phyloP scores from a whole-genome alignment of 2,888 invertebrate genomes.

The Eilema depressum region DNA sequence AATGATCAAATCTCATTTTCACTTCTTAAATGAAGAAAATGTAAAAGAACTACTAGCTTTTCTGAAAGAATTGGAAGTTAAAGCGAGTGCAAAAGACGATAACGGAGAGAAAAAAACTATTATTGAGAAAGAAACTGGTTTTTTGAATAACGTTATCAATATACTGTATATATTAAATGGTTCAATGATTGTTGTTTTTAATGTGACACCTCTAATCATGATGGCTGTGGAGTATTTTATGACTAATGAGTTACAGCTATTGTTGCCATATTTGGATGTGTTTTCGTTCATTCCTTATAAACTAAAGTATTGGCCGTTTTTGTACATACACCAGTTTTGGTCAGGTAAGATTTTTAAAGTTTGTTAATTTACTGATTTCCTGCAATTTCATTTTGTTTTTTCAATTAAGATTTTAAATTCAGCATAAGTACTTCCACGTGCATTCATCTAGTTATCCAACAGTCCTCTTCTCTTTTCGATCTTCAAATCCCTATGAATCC shows the following conservation, averaged over 20 bases:
- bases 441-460: too few species aligned
- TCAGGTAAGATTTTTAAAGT: constrained; percentile 49
- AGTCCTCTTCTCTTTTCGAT: too few species aligned
- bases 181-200: constrained; percentile 57
- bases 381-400: too few species aligned
- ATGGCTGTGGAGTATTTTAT: constrained; percentile 57
- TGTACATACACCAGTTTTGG: constrained; percentile 63
- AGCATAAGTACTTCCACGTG: too few species aligned
- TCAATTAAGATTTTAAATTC: too few species aligned
- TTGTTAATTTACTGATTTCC: neutral
- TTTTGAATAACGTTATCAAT: constrained; percentile 53
- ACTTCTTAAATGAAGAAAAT: constrained; percentile 43
- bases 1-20: constrained; percentile 50
- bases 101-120: constrained; percentile 42
- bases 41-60: constrained; percentile 42
- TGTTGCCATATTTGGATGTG: constrained; percentile 61
- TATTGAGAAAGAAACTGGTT: constrained; percentile 44
- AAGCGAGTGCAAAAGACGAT: constrained; percentile 33
- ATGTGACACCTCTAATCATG: constrained; percentile 55
- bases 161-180: constrained; percentile 53
- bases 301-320: constrained; percentile 58
- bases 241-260: constrained; percentile 54
- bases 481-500: too few species aligned
- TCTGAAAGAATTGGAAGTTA: constrained; percentile 49
- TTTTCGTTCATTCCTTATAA: constrained; percentile 60